Conservation (phyloP, 2,888 invertebrate genomes). For the Thymelicus lineola region DNA sequence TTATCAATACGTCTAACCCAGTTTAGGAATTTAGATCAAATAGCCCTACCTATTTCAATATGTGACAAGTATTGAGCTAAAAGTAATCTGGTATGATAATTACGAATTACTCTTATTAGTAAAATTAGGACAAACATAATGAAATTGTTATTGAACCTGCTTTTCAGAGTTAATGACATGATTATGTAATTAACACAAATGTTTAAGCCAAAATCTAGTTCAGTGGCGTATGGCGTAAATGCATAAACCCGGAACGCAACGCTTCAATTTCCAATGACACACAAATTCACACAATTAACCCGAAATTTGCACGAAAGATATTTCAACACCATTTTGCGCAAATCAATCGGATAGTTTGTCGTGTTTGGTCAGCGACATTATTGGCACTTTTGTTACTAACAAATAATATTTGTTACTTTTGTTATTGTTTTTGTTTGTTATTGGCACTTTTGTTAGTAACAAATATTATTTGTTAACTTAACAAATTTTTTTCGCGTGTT, state of each 20-base stretch:
- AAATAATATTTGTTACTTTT: conserved; percentile 4
- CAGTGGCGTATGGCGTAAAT: conserved; percentile 14
- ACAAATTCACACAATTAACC: conserved; percentile 17
- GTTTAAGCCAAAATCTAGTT: conserved; percentile 7
- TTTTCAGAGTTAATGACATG: not conserved
- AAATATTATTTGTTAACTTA: conserved; percentile 6
- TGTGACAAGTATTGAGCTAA: too few relatives aligned
- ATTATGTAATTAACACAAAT: conserved; percentile 1
- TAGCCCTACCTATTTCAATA: too few relatives aligned
- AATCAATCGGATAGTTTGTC: conserved; percentile 12
- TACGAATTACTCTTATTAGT: too few relatives aligned
- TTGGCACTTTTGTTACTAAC: not conserved
- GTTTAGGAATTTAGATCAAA: too few relatives aligned
- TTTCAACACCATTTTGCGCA: conserved; percentile 10
- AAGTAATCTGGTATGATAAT: too few relatives aligned
- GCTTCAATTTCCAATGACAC: conserved; percentile 22
- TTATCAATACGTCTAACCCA: too few relatives aligned
- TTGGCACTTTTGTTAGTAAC: not conserved
- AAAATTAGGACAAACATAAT: too few relatives aligned
- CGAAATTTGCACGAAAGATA: conserved; percentile 16
- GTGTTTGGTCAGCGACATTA: not conserved
- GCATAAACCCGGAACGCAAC: conserved; percentile 3
- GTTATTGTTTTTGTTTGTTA: too few relatives aligned
- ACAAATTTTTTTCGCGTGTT: too few relatives aligned
- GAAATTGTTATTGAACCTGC: not conserved